Evolutionary conservation across 2,797 vertebrate genomes (phyloP).

Genomic region (Micromesistius poutassou): DNA sequence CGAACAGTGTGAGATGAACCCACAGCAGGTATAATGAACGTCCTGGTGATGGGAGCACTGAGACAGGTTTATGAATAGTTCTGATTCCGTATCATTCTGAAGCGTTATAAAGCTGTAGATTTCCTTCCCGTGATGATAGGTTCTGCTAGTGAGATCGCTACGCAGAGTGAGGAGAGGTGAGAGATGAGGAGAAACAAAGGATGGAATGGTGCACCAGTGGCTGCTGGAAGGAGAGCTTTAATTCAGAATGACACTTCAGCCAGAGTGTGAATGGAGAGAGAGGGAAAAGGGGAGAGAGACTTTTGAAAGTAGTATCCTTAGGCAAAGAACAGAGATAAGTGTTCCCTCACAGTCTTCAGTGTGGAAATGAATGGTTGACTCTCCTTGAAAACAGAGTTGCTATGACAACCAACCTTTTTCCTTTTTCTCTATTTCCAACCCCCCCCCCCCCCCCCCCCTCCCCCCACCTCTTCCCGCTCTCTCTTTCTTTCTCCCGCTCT

Average conservation of each 20-base stretch:
- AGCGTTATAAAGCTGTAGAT: background rate
- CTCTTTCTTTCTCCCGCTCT: background rate
- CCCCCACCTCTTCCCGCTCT: slow-evolving; percentile 41
- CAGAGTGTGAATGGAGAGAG: slow-evolving; percentile 22
- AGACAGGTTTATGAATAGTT: too few species aligned
- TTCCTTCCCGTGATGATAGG: background rate
- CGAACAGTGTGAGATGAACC: background rate
- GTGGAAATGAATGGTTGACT: slow-evolving; percentile 74
- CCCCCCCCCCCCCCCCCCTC: slow-evolving; percentile 40
- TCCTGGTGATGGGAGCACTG: background rate
- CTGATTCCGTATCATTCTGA: background rate
- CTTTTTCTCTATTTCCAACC: slow-evolving; percentile 57
- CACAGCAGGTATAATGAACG: background rate
- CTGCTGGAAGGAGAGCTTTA: slow-evolving; percentile 27
- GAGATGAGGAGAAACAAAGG: slow-evolving; percentile 3
- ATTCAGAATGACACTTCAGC: background rate
- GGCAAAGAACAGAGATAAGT: slow-evolving; percentile 75
- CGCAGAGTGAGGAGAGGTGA: background rate
- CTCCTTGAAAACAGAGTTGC: slow-evolving; percentile 74
- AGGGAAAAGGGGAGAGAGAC: slow-evolving; percentile 18
- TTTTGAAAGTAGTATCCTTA: slow-evolving; percentile 71
- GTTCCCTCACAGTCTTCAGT: slow-evolving; percentile 69
- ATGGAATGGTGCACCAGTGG: slow-evolving; percentile 29
- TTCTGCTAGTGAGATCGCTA: background rate
- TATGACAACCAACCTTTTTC: slow-evolving; percentile 73